phyloP scores from a whole-genome alignment of 2,888 invertebrate species.

The Chalcosyrphus nemorum region DNA sequence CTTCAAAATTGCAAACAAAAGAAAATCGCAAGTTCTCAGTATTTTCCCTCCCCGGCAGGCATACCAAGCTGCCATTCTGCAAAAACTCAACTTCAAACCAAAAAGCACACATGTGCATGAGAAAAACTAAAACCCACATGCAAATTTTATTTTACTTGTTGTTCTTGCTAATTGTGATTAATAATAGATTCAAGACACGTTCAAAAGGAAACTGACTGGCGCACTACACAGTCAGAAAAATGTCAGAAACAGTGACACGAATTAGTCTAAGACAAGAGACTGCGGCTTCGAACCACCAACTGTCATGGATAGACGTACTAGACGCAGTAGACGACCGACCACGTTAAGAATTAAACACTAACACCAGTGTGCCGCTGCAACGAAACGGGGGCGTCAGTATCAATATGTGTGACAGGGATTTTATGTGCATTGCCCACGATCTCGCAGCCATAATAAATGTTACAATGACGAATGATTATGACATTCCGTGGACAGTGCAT shows the following conservation, averaged over 20 bases:
- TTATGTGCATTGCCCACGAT: constrained; percentile 58
- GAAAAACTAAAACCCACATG: constrained; percentile 48
- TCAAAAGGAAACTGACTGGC: constrained; percentile 10
- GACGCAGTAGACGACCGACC: constrained; percentile 25
- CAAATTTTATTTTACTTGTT: constrained; percentile 50
- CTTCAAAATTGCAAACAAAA: constrained; percentile 11
- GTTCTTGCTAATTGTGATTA: constrained; percentile 64
- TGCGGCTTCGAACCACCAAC: constrained; percentile 5
- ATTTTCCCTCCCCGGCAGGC: constrained; percentile 18
- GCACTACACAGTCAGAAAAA: constrained; percentile 38
- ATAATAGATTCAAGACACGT: constrained; percentile 51
- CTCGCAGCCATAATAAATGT: constrained; percentile 33
- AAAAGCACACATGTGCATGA: background rate
- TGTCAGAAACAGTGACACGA: constrained; percentile 67
- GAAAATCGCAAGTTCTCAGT: constrained; percentile 28
- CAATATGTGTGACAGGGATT: constrained; percentile 57
- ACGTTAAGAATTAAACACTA: constrained; percentile 28
- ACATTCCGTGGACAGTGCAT: constrained; percentile 63
- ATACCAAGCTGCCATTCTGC: constrained; percentile 10
- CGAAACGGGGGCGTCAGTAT: constrained; percentile 56
- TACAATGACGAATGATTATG: constrained; percentile 72
- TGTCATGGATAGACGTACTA: constrained; percentile 19
- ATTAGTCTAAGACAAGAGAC: constrained; percentile 66
- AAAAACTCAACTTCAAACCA: constrained; percentile 30
- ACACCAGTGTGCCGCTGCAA: constrained; percentile 8